These are phyloP conservation scores for Myotis davidii DNA, from an alignment of 2,113 vertebrate genomes.

Conservation along the genomic window DNA sequence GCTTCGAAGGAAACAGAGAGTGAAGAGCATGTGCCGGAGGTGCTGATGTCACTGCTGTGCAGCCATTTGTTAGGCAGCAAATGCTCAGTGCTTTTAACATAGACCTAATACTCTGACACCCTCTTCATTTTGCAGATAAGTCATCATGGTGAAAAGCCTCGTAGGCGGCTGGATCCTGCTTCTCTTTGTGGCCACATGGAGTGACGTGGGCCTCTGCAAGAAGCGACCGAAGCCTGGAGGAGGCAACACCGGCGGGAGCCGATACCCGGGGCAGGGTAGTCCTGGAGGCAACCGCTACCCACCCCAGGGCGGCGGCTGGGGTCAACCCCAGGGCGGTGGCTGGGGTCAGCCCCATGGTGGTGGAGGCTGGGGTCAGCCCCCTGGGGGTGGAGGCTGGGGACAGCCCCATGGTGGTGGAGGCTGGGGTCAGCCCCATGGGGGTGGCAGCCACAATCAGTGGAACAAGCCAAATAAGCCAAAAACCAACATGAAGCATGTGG, in stretches of 20 bases:
- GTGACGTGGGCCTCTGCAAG: conserved; percentile 77
- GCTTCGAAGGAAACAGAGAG: not conserved
- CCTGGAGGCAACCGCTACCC: conserved; percentile 78
- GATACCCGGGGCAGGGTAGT: conserved; percentile 72
- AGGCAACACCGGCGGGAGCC: conserved; percentile 75
- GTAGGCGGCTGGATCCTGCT: conserved; percentile 76
- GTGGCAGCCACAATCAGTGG: conserved; percentile 80
- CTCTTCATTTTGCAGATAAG: conserved; percentile 69
- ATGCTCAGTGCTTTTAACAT: not conserved
- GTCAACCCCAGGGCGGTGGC: conserved; percentile 52
- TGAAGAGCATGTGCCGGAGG: not conserved
- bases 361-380: conserved; percentile 38
- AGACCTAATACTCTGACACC: not conserved
- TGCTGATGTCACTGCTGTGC: not conserved
- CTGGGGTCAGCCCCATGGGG: conserved; percentile 78
- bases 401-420: conserved; percentile 70
- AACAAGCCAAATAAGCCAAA: conserved; percentile 83
- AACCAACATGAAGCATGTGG: conserved; percentile 84
- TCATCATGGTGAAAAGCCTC: conserved; percentile 77
- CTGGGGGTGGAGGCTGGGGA: conserved; percentile 24
- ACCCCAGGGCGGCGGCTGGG: conserved; percentile 70
- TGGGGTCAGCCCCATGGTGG: conserved; percentile 59
- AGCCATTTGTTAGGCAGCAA: not conserved
- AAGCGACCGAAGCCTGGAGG: conserved; percentile 83
- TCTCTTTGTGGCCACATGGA: conserved; percentile 77